Percentiles rank a stretch among this genome's conserved stretches.
Conservation (phyloP, 2,113 vertebrate species). For the Caretta caretta region DNA sequence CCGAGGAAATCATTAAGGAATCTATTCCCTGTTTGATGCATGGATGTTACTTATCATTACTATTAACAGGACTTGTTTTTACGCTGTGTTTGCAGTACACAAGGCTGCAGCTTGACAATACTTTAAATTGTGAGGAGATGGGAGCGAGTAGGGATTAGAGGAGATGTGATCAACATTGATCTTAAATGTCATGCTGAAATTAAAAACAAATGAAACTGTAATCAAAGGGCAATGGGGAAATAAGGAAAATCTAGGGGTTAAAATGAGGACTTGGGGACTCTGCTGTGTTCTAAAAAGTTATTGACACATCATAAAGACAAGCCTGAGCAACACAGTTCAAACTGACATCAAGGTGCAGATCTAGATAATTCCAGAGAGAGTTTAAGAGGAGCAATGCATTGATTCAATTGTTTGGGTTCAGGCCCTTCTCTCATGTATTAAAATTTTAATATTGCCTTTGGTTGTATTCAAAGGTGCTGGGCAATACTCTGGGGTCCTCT, state of each 20-base stretch:
- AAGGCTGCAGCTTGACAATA: neutral
- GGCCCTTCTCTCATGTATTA: neutral
- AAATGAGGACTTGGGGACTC: neutral
- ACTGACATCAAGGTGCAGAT: neutral
- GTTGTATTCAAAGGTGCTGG: neutral
- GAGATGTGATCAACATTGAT: neutral
- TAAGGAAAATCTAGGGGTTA: neutral
- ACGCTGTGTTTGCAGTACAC: slow-evolving; percentile 4
- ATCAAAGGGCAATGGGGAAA: neutral
- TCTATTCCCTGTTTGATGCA: neutral
- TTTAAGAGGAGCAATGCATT: neutral
- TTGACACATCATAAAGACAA: neutral
- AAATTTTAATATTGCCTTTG: neutral
- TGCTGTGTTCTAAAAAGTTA: neutral
- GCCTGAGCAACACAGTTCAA: neutral
- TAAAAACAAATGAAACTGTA: neutral
- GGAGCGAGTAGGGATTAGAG: neutral
- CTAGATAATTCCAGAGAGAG: neutral
- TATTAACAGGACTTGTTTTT: slow-evolving; percentile 4
- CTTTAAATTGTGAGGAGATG: neutral
- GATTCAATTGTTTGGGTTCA: neutral
- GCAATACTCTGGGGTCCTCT: neutral
- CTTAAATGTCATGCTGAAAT: neutral
- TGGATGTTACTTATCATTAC: neutral
- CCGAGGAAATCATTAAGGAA: neutral